Base-by-base conservation (phyloP, 2,888 invertebrate genomes). In the Hypomecis atomaria region DNA sequence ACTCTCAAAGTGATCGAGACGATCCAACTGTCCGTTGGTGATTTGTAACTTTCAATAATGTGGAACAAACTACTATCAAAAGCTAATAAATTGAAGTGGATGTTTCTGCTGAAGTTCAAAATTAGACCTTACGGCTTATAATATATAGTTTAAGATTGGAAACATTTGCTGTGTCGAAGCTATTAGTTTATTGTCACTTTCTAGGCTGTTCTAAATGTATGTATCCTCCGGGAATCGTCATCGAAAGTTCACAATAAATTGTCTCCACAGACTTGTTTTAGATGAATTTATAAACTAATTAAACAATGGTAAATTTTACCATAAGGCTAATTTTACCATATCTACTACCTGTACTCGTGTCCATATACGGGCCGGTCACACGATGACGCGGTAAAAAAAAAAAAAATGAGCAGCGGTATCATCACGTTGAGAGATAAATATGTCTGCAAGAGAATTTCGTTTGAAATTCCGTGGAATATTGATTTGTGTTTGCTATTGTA, bases 21-120 rank as follows among this genome's bases (percentile, higher is more conserved):
- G 54, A 65, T 67, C 62, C 65, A 59, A 57, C 55, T 38, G 34
- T n/a, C 56, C 9, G 62, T 69, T 67, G 69, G 66, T 67, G 66
- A 67, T 61, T 66, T 63, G 64, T 66, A 54, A 59, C 59, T 47
- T 45, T 50, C 50, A 56, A 49, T 11, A 23, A 59, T 44, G 59
- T 55, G 63, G 55, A 64, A 55, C 54, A 43, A 47, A 8, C 37
- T 11, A 38, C 45, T 56, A 47, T 37, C 13, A 37, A 10, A 48
- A 53, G 53, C 59, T 38, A 34, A 55, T n/a, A n/a, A n/a, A n/a
- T 45, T 42, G 36, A 60, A 57, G 65, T 48, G 11, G 48, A 65
- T 65, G 65, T 65, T 65, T 60, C 60, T 43, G 57, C 60, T 60
- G 57, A 53, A 65, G 65, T 60, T 59, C 64, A 59, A 57, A 65